These are phyloP conservation scores for Coleophora flavipennella DNA, from an alignment of 2,888 invertebrate species.

Conservation along the genomic window DNA sequence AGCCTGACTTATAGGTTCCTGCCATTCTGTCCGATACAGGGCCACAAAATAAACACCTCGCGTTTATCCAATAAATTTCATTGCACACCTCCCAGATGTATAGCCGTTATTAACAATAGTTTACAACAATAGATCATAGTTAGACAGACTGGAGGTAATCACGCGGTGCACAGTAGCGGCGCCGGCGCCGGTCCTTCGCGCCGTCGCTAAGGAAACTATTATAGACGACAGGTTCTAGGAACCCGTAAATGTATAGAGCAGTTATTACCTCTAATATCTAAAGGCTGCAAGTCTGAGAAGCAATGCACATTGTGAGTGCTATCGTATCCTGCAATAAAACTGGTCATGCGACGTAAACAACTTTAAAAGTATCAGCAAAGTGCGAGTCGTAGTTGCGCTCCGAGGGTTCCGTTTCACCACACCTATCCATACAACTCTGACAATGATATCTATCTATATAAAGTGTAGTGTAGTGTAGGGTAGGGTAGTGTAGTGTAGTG, in stretches of 20 bases:
- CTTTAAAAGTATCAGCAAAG: too few relatives aligned
- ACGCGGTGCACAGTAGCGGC: constrained; percentile 6
- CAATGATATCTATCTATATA: too few relatives aligned
- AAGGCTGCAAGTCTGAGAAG: not conserved
- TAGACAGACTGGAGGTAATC: constrained; percentile 8
- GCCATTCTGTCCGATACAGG: not conserved
- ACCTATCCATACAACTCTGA: too few relatives aligned
- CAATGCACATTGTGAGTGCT: not conserved
- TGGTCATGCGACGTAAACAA: not conserved
- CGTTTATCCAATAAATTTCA: constrained; percentile 2
- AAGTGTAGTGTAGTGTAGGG: too few relatives aligned
- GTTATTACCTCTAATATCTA: constrained; percentile 3
- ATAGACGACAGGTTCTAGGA: constrained; percentile 19
- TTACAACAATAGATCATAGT: constrained; percentile 8
- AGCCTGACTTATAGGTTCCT: too few relatives aligned
- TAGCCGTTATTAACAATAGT: constrained; percentile 9
- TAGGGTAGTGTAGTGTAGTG: too few relatives aligned
- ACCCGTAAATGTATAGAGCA: constrained; percentile 15
- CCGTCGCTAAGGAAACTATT: constrained; percentile 19
- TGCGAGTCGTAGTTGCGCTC: too few relatives aligned
- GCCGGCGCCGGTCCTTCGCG: not conserved
- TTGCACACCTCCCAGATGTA: constrained; percentile 2
- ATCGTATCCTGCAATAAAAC: too few relatives aligned
- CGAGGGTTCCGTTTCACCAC: too few relatives aligned
- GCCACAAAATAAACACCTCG: not conserved